Base-by-base conservation (phyloP, 2,888 invertebrate species). In the Cantharis rustica region DNA sequence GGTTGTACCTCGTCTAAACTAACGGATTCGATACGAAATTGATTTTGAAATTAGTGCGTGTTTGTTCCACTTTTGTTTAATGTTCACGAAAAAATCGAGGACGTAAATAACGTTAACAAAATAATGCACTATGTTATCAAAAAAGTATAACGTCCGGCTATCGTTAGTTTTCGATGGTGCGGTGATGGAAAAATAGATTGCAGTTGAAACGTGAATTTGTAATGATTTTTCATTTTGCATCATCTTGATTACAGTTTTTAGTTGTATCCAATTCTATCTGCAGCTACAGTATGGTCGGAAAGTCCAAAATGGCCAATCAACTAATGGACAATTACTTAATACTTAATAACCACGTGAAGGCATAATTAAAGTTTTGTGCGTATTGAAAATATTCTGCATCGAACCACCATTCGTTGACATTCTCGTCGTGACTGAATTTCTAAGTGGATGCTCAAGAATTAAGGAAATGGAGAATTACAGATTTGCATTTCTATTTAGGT, bases 401-500 rank as follows among this genome's bases (percentile, higher is more conserved):
- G 47, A 47, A n/a, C 47, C 47, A 10, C 13, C 47, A 27, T 27
- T 27, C 47, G n/a, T 10, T 66, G 47, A 23, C 68, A 27, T 71
- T 66, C 23, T 66, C 27, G 13, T 68, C 73, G 73, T 68, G 73
- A 73, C 68, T 68, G 47, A 73, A 73, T 61, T 73, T 63, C 66
- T 73, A 73, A 73, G 23, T 68, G 68, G n/a, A 26, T n/a, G 70
- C 20, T 66, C 23, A 71, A 63, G 63, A 62, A 66, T 61, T 17
- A 66, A 72, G 68, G 72, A 72, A 71, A 15, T 68, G 16, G 68
- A 61, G 73, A 68, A 73, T 68, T 73, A 15, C 61, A 27, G 68
- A 73, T 73, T 73, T 73, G 27, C 73, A 73, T 73, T 72, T 68
- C 68, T 68, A 26, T 20, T 68, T 20, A 17, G 47, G 26, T 72